phyloP scores from a whole-genome alignment of 2,888 invertebrate species.

The Scaptomyza cyrtandrae region DNA sequence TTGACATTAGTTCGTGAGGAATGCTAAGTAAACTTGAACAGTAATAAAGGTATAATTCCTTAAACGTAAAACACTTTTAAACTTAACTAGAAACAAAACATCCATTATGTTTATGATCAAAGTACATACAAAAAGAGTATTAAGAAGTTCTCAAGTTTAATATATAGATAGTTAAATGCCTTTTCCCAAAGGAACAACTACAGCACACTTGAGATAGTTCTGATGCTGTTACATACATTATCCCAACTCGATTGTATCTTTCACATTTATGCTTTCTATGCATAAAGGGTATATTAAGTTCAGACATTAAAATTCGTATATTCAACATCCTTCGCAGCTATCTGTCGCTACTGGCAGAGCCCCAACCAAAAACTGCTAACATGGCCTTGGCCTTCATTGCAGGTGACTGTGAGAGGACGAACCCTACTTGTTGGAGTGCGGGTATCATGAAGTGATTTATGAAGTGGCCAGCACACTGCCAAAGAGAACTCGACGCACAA shows the following conservation, averaged over 20 bases:
- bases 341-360: slow-evolving; percentile 14
- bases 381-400: slow-evolving; percentile 15
- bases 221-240: too few species aligned
- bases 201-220: too few species aligned
- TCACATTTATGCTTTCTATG: neutral
- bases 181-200: too few species aligned
- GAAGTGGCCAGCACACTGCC: slow-evolving; percentile 39
- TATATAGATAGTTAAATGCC: too few species aligned
- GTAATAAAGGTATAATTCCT: too few species aligned
- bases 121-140: too few species aligned
- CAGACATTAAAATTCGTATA: slow-evolving; percentile 18
- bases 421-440: slow-evolving; percentile 15
- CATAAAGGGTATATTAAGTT: slow-evolving; percentile 7
- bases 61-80: too few species aligned
- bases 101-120: too few species aligned
- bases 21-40: neutral
- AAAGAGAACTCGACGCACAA: slow-evolving; percentile 31
- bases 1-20: neutral
- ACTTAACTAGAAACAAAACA: too few species aligned
- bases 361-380: slow-evolving; percentile 10
- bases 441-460: slow-evolving; percentile 56
- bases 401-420: slow-evolving; percentile 3
- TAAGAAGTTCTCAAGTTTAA: too few species aligned
- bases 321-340: neutral
- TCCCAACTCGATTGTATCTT: neutral